Percentiles rank a stretch among this genome's conserved stretches.
Conservation (phyloP, 1,140 invertebrate species). For the Euura saliciscinereae region DNA sequence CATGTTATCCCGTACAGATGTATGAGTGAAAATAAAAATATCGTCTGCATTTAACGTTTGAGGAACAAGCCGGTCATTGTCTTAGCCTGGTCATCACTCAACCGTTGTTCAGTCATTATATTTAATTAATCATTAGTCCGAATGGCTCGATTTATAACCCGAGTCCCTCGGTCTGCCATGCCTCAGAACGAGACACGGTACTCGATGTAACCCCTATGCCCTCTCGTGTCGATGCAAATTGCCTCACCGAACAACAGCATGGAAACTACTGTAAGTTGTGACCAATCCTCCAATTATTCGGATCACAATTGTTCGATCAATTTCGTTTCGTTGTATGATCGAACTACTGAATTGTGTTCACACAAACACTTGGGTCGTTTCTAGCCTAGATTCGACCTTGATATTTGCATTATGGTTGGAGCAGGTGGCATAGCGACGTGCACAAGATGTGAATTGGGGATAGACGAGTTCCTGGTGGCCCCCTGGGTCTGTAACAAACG, state of each 20-base stretch:
- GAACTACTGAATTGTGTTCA: too few species aligned
- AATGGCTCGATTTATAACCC: conserved; percentile 43
- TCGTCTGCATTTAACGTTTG: conserved; percentile 1
- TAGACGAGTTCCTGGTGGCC: background rate
- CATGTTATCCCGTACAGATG: too few species aligned
- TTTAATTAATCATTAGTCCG: conserved; percentile 56
- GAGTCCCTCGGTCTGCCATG: too few species aligned
- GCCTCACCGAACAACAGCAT: too few species aligned
- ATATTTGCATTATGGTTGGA: background rate
- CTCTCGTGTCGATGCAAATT: too few species aligned
- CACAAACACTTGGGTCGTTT: too few species aligned
- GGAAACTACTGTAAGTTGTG: too few species aligned
- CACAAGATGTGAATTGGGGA: too few species aligned
- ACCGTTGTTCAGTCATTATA: conserved; percentile 42
- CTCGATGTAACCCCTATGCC: conserved; percentile 8
- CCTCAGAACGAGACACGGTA: conserved; percentile 8
- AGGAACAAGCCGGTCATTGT: conserved; percentile 47
- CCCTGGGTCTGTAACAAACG: background rate
- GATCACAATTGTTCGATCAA: too few species aligned
- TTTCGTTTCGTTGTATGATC: too few species aligned
- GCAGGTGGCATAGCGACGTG: too few species aligned
- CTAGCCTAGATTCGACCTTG: background rate
- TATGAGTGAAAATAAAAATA: background rate
- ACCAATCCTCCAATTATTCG: too few species aligned
- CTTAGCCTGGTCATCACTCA: conserved; percentile 47